phyloP scores from a whole-genome alignment of 30 jellyfish, hydroid and myxozoan genomes.

The Pseudorhiza aurosa region DNA sequence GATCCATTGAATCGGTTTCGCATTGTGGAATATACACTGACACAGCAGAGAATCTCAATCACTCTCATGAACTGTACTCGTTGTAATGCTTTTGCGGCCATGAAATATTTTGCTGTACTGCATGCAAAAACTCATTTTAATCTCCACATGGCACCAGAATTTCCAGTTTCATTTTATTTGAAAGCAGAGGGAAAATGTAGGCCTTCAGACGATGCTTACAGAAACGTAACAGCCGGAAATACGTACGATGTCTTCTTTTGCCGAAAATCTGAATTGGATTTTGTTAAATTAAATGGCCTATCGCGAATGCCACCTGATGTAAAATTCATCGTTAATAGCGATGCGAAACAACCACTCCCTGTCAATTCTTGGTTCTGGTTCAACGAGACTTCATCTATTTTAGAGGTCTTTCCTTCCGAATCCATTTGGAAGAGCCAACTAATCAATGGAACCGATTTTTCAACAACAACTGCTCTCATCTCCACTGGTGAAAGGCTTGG shows the following conservation, averaged over 20 bases:
- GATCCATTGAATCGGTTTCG: constrained; percentile 26
- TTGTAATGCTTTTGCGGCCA: constrained; percentile 23
- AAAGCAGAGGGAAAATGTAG: constrained; percentile 32
- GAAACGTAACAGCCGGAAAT: constrained; percentile 4
- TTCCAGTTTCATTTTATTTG: constrained; percentile 25
- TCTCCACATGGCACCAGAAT: constrained; percentile 51
- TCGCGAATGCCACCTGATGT: constrained; percentile 16
- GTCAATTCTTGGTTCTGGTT: constrained; percentile 84
- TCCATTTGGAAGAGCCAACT: constrained; percentile 37
- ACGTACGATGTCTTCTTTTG: constrained; percentile 50
- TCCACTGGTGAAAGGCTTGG: constrained; percentile 28
- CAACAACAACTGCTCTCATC: constrained; percentile 22
- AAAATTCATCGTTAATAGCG: constrained; percentile 22
- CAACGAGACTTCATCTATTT: constrained; percentile 37
- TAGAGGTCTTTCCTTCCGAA: constrained; percentile 62
- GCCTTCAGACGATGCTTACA: background rate
- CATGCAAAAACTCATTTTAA: constrained; percentile 4
- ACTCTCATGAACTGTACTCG: constrained; percentile 44
- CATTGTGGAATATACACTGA: constrained; percentile 1
- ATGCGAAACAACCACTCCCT: constrained; percentile 48
- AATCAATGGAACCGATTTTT: constrained; percentile 34
- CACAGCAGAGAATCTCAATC: constrained; percentile 15
- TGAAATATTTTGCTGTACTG: background rate
- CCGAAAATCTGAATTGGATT: background rate
- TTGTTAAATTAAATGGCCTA: constrained; percentile 1